Base-by-base conservation (phyloP, 2,888 invertebrate genomes). In the Nycteola revayana region DNA sequence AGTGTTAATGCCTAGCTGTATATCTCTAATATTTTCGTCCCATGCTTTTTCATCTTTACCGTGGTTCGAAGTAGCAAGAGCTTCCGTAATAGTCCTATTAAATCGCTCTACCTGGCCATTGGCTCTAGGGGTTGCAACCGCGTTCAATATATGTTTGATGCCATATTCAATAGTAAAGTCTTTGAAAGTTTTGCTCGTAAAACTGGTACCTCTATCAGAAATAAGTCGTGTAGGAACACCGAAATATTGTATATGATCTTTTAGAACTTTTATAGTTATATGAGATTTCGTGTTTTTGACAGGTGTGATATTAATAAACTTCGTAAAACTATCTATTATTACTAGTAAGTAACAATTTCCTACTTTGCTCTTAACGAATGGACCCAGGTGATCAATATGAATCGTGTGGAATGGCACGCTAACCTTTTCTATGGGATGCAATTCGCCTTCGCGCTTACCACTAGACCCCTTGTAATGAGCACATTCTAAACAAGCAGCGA, bases 381-480 rank as follows among this genome's bases (percentile, higher is more conserved):
- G 20, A 9, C 20, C 28, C 4, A 28, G n/a, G 10, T 28, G 29
- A 14, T 29, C 29, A 1, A 24, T 25, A 18, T 34, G 31, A 4
- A 34, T 1, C 5, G 28, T 11, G n/a, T 29, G 20, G 9, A 35
- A 29, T 1, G 31, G 25, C n/a, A 10, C 8, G n/a, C 6, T 18
- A 1, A 25, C 25, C 10, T 31, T 25, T 10, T 9, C 10, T 8
- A 31, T 31, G 0, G 31, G 31, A 9, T 31, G 31, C 2, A 31
- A 22, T 8, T 21, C 27, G 6, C 17, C 21, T 5, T 33, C 18
- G n/a, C 25, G 32, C n/a, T 32, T 41, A 0, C 55, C 60, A 3
- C 41, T 44, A 1, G 29, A 22, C 1, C 5, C 7, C 9, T 29
- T 35, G 18, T 28, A 8, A 7, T 30, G 27, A 1, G 34, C 31